These are phyloP conservation scores for Acropternis orthonyx DNA, from an alignment of 2,797 vertebrate species.

Conservation along the genomic window DNA sequence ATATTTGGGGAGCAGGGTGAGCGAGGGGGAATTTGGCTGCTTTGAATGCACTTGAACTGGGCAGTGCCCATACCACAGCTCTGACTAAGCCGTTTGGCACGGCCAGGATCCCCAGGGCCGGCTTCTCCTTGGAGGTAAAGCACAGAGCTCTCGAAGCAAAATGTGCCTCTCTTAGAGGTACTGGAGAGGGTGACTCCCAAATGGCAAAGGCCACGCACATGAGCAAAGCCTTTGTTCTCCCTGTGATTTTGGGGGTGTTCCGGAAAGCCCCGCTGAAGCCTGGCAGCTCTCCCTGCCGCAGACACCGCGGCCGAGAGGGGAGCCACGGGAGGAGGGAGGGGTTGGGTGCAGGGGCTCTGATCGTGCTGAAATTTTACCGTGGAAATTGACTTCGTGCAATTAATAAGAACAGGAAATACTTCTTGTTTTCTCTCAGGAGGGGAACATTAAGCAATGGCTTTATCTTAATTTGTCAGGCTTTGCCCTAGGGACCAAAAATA, in stretches of 20 bases:
- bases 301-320: neutral
- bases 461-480: conserved; percentile 89
- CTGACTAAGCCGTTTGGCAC: conserved; percentile 66
- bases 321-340: neutral
- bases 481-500: conserved; percentile 74
- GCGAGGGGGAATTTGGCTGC: conserved; percentile 46
- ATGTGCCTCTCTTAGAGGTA: neutral
- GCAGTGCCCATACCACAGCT: conserved; percentile 65
- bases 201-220: neutral
- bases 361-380: conserved; percentile 48
- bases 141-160: neutral
- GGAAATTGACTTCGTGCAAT: conserved; percentile 75
- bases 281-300: neutral
- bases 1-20: neutral
- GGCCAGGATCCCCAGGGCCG: conserved; percentile 27
- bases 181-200: neutral
- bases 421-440: conserved; percentile 84
- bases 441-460: conserved; percentile 83
- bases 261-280: neutral
- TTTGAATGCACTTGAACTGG: conserved; percentile 50
- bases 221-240: neutral
- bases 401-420: conserved; percentile 86
- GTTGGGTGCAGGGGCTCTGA: neutral
- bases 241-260: neutral
- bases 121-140: conserved; percentile 30